A percentile compares a stretch with the other conserved stretches of the same genome.
phyloP scores from a whole-genome alignment of 2,113 vertebrate genomes.

The Actinemys pallida region DNA sequence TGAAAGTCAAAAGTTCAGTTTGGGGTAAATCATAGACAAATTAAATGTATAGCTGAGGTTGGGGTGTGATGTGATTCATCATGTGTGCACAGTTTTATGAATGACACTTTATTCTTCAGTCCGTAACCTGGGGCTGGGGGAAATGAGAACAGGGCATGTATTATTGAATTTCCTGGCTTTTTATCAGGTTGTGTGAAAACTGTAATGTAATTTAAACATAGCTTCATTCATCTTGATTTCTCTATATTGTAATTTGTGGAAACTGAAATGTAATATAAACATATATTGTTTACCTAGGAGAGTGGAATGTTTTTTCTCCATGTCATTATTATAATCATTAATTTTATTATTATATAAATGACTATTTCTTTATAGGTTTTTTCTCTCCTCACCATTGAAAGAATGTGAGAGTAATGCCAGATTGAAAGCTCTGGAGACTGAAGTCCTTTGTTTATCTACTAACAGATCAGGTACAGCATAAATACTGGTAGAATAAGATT shows the following conservation, averaged over 20 bases:
- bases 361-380: neutral
- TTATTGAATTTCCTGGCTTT: conserved; percentile 62
- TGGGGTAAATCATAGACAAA: conserved; percentile 32
- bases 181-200: conserved; percentile 32
- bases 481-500: neutral
- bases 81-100: conserved; percentile 21
- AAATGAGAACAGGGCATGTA: conserved; percentile 26
- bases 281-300: neutral
- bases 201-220: conserved; percentile 36
- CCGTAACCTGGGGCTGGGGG: conserved; percentile 16
- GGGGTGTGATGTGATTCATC: conserved; percentile 46
- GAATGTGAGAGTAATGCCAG: neutral
- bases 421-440: neutral
- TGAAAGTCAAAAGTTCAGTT: neutral
- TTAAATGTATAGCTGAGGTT: conserved; percentile 30
- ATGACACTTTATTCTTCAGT: conserved; percentile 36
- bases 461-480: neutral
- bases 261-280: neutral
- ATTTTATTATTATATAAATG: neutral
- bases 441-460: neutral
- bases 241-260: neutral
- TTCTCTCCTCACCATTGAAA: neutral
- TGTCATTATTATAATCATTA: neutral
- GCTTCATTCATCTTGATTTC: conserved; percentile 35
- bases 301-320: neutral